Evolutionary conservation across 37 sponge, comb jelly and placozoan genomes (phyloP).

Genomic region (Agelas oroides): DNA sequence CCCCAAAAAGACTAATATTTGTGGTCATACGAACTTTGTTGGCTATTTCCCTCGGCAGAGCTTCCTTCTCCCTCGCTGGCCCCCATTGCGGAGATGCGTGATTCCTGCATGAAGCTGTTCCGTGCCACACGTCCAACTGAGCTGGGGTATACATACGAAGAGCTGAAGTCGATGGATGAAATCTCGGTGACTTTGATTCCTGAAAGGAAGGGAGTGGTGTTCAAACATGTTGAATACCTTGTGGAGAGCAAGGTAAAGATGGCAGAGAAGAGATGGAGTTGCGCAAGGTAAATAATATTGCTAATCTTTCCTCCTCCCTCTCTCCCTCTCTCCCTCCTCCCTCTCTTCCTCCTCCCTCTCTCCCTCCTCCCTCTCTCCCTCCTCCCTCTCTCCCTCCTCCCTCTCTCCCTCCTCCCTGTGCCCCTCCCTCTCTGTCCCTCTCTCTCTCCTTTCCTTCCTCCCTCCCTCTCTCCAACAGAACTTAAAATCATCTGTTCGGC

Average conservation of each 20-base stretch:
- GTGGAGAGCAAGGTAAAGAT: slow-evolving; percentile 75
- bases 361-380: background rate
- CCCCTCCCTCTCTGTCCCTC: background rate
- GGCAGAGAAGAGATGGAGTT: background rate
- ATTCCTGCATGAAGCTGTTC: slow-evolving; percentile 12
- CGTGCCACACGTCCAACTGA: slow-evolving; percentile 43
- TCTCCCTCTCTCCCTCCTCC: background rate
- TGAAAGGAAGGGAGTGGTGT: slow-evolving; percentile 90
- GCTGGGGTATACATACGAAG: slow-evolving; percentile 77
- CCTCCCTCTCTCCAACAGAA: background rate
- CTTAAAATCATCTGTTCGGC: slow-evolving; percentile 63
- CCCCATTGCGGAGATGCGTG: slow-evolving; percentile 14
- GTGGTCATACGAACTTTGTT: too few species aligned
- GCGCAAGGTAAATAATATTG: too few species aligned
- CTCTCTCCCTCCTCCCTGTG: background rate
- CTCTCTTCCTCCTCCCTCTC: background rate
- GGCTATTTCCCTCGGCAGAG: slow-evolving; percentile 24
- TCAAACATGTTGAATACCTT: slow-evolving; percentile 79
- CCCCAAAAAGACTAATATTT: too few species aligned
- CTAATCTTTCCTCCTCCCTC: background rate
- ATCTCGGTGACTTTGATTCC: slow-evolving; percentile 76
- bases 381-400: background rate
- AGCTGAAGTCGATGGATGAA: slow-evolving; percentile 73
- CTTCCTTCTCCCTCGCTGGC: slow-evolving; percentile 76
- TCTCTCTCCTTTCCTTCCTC: background rate